Conservation (phyloP, 2,113 vertebrate species). For the Myotis lucifugus region DNA sequence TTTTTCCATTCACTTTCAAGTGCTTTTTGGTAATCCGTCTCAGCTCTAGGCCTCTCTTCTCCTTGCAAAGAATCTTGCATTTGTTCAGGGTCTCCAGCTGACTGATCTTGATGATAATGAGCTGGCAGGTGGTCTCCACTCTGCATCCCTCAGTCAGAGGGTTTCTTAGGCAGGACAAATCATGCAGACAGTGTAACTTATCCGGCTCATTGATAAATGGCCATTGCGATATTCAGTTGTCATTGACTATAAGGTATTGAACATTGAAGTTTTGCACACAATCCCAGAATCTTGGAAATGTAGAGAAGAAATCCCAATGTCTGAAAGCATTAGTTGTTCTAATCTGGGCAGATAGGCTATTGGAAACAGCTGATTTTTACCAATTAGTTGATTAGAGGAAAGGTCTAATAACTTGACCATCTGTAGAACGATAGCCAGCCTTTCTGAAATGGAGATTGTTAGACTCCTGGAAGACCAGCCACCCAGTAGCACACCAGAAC, state of each 20-base stretch:
- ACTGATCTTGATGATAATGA: constrained; percentile 91
- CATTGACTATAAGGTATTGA: constrained; percentile 87
- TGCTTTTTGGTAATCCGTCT: constrained; percentile 94
- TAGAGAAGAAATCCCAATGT: constrained; percentile 86
- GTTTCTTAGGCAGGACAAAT: constrained; percentile 88
- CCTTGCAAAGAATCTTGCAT: constrained; percentile 86
- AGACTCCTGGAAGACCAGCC: constrained; percentile 90
- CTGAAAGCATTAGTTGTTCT: constrained; percentile 88
- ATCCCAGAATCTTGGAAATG: constrained; percentile 85
- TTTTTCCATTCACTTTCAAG: constrained; percentile 92
- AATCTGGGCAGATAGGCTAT: constrained; percentile 91
- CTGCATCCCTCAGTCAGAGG: constrained; percentile 87
- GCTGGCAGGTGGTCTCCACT: constrained; percentile 85
- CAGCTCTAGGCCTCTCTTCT: constrained; percentile 88
- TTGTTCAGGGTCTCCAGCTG: constrained; percentile 87
- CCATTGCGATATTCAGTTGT: constrained; percentile 93
- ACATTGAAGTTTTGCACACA: constrained; percentile 88
- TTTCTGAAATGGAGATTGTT: constrained; percentile 88
- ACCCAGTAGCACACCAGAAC: constrained; percentile 89
- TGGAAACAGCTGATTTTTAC: constrained; percentile 86
- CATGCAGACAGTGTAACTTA: constrained; percentile 87
- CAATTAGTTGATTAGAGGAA: constrained; percentile 85
- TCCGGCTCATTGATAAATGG: constrained; percentile 90
- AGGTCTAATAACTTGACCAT: constrained; percentile 87
- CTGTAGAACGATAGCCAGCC: constrained; percentile 87